These are phyloP conservation scores for Oncorhynchus tshawytscha DNA, from an alignment of 2,113 vertebrate genomes.

Conservation along the genomic window DNA sequence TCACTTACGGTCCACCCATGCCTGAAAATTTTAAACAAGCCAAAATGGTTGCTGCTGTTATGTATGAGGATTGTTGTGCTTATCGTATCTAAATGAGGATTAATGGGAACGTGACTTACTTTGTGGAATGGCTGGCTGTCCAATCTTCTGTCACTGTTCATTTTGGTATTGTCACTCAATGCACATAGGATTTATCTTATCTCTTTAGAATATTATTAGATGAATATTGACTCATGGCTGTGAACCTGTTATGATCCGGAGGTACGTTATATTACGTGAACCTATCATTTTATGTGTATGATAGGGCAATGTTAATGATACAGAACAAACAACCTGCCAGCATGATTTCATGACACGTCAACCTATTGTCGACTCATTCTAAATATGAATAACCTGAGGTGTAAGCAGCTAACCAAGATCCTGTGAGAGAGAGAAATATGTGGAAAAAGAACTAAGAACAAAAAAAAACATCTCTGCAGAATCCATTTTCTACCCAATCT, in stretches of 20 bases:
- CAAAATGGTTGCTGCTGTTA: constrained; percentile 40
- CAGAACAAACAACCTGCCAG: constrained; percentile 1
- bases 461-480: constrained; percentile 7
- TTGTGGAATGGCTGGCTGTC: not conserved
- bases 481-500: constrained; percentile 12
- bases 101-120: constrained; percentile 21
- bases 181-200: not conserved
- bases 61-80: constrained; percentile 23
- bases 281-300: not conserved
- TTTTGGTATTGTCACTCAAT: not conserved
- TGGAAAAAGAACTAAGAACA: constrained; percentile 33
- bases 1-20: constrained; percentile 41
- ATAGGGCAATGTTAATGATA: not conserved
- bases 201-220: not conserved
- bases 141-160: constrained; percentile 7
- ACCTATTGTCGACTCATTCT: not conserved
- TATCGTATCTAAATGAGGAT: constrained; percentile 29
- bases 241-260: not conserved
- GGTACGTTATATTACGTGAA: not conserved
- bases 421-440: constrained; percentile 19
- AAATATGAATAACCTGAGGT: constrained; percentile 50
- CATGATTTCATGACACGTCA: not conserved
- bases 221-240: not conserved
- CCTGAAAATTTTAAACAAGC: constrained; percentile 48
- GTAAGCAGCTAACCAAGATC: constrained; percentile 21